Percentiles rank a stretch among this genome's conserved stretches.
Evolutionary conservation across 1,140 invertebrate species (phyloP).

Genomic region (Euura saliciscinereae): DNA sequence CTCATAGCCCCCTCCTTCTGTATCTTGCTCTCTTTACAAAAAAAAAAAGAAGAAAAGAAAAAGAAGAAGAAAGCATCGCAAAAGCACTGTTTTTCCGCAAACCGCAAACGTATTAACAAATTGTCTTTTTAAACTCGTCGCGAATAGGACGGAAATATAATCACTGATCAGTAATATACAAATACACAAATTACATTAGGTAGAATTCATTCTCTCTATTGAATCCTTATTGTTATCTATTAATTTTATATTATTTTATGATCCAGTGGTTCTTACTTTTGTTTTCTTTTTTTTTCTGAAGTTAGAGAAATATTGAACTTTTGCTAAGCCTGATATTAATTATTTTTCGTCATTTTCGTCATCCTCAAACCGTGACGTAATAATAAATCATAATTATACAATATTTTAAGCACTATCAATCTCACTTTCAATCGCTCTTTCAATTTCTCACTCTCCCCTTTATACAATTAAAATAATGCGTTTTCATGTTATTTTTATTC

Average conservation of each 20-base stretch:
- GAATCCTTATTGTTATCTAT: not conserved
- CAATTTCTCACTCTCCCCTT: not conserved
- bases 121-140: constrained; percentile 1
- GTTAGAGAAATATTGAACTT: not conserved
- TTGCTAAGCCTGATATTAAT: not conserved
- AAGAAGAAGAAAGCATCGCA: no score
- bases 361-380: no score
- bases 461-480: not conserved
- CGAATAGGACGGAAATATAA: not conserved
- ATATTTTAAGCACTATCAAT: no score
- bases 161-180: constrained; percentile 7
- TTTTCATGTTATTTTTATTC: not conserved
- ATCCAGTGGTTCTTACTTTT: not conserved
- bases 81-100: no score
- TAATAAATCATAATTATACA: no score
- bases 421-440: no score
- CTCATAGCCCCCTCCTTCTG: not conserved
- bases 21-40: no score
- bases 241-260: not conserved
- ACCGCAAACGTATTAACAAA: not conserved
- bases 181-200: not conserved
- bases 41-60: no score
- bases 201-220: no score
- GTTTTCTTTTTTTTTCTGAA: not conserved
- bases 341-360: no score